Base-by-base conservation (phyloP, 1,140 invertebrate genomes). In the Drosophila cardini region DNA sequence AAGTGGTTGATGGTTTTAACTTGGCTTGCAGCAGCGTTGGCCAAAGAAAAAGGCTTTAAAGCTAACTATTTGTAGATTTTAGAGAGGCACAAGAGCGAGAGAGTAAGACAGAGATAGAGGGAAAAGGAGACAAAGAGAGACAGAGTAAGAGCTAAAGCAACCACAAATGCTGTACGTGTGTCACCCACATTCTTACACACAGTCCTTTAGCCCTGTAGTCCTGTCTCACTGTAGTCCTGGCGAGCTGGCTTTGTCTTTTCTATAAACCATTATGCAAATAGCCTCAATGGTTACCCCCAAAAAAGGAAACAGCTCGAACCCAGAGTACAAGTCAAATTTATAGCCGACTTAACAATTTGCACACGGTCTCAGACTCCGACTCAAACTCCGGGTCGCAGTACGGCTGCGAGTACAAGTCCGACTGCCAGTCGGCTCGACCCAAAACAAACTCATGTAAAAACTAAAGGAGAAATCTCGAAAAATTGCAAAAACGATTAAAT, bases 251-350 rank as follows among this genome's bases (percentile, higher is more conserved):
- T 85, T 85, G 81, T 85, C 82, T 85, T 85, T 85, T 85, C 81
- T 85, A 86, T 85, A 86, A 85, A 79, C 85, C 85, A 90, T 90
- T 90, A 90, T 83, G 86, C 79, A 90, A 90, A 90, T 90, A 83
- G 86, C 72, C 63, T 70, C 69, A 71, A 64, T 77, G 77, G 74
- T 62, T 75, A 76, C 62, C 63, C 69, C 73, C 21, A 26, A 52
- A 60, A 68, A 77, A 34, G 40, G 26, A 32, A 57, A 62, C 56
- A 68, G 45, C 63, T 43, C 80, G 58, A 78, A 43, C 62, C 57
- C 75, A 61, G 62, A 78, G 73, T 72, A 75, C 80, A 86, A 90
- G 86, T 86, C 87, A 90, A 90, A 90, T 90, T 90, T 90, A 90
- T 90, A 78, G 86, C 74, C 82, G 86, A 90, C 86, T 90, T 90